A percentile compares a stretch with the other conserved stretches of the same genome.
Evolutionary conservation across 2,888 invertebrate genomes (phyloP).

Genomic region (Sminthurides aquaticus): DNA sequence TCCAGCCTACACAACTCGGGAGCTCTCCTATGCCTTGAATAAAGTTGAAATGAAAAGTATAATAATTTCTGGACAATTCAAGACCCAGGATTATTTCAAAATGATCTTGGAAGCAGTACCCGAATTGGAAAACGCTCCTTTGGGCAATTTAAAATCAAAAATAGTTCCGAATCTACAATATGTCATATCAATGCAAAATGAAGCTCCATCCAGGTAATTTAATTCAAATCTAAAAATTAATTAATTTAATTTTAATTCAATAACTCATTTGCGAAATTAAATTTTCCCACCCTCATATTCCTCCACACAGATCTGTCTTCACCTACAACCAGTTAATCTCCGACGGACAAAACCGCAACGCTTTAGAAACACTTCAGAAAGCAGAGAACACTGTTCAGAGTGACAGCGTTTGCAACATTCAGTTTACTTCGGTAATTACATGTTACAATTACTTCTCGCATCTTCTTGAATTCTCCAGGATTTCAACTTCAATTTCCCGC

Average conservation of each 20-base stretch:
- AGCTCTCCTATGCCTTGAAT: slow-evolving; percentile 63
- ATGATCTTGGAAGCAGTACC: slow-evolving; percentile 58
- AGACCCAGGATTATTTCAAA: slow-evolving; percentile 60
- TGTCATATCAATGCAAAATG: slow-evolving; percentile 49
- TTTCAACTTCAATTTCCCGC: too few relatives aligned
- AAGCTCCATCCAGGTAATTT: slow-evolving; percentile 11
- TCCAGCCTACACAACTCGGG: slow-evolving; percentile 62
- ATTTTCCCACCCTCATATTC: neutral
- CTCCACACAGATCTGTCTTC: slow-evolving; percentile 13
- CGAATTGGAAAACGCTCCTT: slow-evolving; percentile 50
- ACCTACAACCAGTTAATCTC: slow-evolving; percentile 11
- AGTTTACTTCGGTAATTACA: slow-evolving; percentile 64
- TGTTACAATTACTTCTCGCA: slow-evolving; percentile 3
- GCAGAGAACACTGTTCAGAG: slow-evolving; percentile 56
- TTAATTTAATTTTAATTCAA: neutral
- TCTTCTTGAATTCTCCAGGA: too few relatives aligned
- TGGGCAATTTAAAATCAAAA: slow-evolving; percentile 51
- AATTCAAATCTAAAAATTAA: neutral
- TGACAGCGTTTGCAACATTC: slow-evolving; percentile 64
- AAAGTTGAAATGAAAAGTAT: slow-evolving; percentile 64
- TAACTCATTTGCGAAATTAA: neutral
- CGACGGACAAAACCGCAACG: slow-evolving; percentile 48
- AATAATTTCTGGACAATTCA: slow-evolving; percentile 57
- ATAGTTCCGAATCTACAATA: slow-evolving; percentile 52
- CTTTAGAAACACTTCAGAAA: slow-evolving; percentile 45